Evolutionary conservation across 2,797 vertebrate species (phyloP).

Genomic region (Kryptopterus vitreolus): DNA sequence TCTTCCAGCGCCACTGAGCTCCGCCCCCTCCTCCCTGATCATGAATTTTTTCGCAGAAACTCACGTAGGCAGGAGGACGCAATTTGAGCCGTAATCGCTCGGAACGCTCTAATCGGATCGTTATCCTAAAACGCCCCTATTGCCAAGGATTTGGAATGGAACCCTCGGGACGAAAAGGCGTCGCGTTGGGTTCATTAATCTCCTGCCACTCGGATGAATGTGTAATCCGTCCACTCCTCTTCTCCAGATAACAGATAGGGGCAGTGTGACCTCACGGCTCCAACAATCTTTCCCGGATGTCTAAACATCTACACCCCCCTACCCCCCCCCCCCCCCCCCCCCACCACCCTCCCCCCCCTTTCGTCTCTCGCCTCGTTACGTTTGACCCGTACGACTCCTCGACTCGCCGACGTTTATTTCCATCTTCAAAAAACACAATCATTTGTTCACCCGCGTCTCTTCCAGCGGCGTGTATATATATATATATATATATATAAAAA

Average conservation of each 20-base stretch:
- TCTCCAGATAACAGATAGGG: constrained; percentile 48
- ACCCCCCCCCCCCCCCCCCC: too few species aligned
- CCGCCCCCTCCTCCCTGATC: too few species aligned
- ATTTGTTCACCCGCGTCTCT: constrained; percentile 29
- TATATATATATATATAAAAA: too few species aligned
- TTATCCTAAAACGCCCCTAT: constrained; percentile 5
- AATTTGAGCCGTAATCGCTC: background rate
- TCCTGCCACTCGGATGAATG: constrained; percentile 25
- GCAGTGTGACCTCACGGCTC: constrained; percentile 40
- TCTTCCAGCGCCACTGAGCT: too few species aligned
- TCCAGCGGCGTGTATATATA: constrained; percentile 44
- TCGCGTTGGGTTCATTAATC: constrained; percentile 47
- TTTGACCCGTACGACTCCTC: constrained; percentile 10
- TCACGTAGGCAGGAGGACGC: background rate
- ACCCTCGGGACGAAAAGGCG: constrained; percentile 29
- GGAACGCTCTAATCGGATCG: constrained; percentile 37
- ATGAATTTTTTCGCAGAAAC: background rate
- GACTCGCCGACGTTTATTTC: constrained; percentile 38
- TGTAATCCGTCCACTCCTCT: constrained; percentile 39
- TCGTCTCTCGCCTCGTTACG: background rate
- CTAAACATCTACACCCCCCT: background rate
- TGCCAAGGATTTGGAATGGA: constrained; percentile 37
- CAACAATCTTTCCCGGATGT: background rate
- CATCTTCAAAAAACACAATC: constrained; percentile 36
- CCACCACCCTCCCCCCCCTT: too few species aligned